Evolutionary conservation across 2,797 vertebrate species (phyloP).

Genomic region (Leucoraja ocellata): DNA sequence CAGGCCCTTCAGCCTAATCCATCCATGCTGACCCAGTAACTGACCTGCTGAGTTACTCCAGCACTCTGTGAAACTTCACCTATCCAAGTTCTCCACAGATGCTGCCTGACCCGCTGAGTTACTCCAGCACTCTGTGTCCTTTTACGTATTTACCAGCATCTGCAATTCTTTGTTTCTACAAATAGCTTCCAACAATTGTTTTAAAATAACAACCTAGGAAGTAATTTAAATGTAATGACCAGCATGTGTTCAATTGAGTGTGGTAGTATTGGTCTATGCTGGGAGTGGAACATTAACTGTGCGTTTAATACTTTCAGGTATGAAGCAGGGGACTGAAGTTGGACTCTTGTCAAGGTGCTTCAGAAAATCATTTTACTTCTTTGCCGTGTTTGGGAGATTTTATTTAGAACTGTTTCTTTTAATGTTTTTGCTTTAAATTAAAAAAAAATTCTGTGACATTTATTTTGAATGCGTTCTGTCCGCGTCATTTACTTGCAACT

Average conservation of each 20-base stretch:
- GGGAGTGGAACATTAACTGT: neutral
- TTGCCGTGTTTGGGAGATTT: neutral
- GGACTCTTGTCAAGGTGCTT: neutral
- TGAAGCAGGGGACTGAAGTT: conserved; percentile 55
- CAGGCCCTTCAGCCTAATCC: too few species aligned
- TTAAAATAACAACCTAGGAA: neutral
- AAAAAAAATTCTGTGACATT: neutral
- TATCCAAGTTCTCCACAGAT: too few species aligned
- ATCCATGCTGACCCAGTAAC: too few species aligned
- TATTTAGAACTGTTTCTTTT: conserved; percentile 19
- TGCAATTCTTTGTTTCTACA: too few species aligned
- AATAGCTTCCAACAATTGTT: neutral
- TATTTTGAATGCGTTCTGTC: neutral
- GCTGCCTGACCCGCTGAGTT: too few species aligned
- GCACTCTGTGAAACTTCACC: too few species aligned
- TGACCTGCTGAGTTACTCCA: too few species aligned
- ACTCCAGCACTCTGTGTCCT: too few species aligned
- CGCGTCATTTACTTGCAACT: neutral
- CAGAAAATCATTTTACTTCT: neutral
- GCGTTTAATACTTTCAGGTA: conserved; percentile 50
- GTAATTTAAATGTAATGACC: too few species aligned
- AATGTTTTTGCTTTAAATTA: neutral
- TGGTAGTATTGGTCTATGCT: neutral
- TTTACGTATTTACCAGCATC: too few species aligned
- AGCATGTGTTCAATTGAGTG: neutral